Conservation (phyloP, 35 echinoderm and acorn worm species). For the Stichopus chloronotus region DNA sequence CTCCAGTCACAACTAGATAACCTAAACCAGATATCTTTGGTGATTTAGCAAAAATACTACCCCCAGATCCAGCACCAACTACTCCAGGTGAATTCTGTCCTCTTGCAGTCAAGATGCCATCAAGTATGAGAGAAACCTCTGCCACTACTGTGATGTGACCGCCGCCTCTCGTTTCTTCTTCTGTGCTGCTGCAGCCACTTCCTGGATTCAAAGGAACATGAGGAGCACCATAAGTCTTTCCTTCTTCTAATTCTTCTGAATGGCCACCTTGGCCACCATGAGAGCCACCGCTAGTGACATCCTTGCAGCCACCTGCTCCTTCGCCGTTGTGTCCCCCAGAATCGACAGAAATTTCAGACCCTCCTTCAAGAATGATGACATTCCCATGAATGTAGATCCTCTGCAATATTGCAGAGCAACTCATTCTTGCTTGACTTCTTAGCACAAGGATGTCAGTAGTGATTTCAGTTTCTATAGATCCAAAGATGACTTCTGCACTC, state of each 20-base stretch:
- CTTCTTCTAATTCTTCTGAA: background rate
- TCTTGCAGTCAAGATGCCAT: conserved; percentile 68
- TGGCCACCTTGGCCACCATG: conserved; percentile 81
- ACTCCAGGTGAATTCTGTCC: conserved; percentile 27
- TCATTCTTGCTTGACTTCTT: conserved; percentile 10
- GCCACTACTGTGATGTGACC: conserved; percentile 55
- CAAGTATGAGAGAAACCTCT: conserved; percentile 36
- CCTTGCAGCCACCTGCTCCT: conserved; percentile 62
- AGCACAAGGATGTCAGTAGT: conserved; percentile 6
- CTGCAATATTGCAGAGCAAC: background rate
- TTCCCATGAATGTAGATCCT: conserved; percentile 38
- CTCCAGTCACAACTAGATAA: conserved; percentile 55
- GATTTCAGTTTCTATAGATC: background rate
- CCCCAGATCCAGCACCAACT: conserved; percentile 76
- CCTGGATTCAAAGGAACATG: conserved; percentile 51
- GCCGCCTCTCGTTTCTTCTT: conserved; percentile 55
- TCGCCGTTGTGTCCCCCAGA: conserved; percentile 54
- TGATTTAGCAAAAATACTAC: conserved; percentile 67
- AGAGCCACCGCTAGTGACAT: conserved; percentile 64
- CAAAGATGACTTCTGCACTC: conserved; percentile 16
- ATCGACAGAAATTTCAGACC: conserved; percentile 63
- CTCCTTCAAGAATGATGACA: conserved; percentile 49
- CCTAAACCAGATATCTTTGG: conserved; percentile 61
- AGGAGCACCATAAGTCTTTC: conserved; percentile 60
- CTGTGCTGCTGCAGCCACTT: conserved; percentile 55